Base-by-base conservation (phyloP, 1,140 invertebrate species). In the Drosophila mojavensis region DNA sequence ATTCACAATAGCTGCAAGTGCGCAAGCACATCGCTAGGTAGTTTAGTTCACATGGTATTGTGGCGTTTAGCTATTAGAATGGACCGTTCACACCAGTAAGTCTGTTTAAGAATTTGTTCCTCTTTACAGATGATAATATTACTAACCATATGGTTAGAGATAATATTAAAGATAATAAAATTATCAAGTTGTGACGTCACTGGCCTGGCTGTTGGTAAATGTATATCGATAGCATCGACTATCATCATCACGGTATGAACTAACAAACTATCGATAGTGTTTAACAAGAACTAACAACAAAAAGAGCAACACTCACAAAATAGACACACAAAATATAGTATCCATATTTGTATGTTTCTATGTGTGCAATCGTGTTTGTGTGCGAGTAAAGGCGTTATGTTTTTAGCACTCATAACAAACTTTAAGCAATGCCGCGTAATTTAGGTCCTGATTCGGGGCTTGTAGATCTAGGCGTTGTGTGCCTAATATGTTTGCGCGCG, bases 391-490 rank as follows among this genome's bases (percentile, higher is more conserved):
- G 56, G 43, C 36, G 72, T 63, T 75, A 63, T 69, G 72, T 69
- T 63, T 45, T 65, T 36, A 64, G 36, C 39, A 71, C 36, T 62
- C 60, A 70, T 70, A 69, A 69, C 59, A 63, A 69, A 69, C 17
- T 36, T 30, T 28, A 24, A 68, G 26, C 24, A 65, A 78, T 78
- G 75, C 71, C 75, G 64, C 60, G 60, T 50, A 69, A 56, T 62
- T 69, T 75, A 15, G 66, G 20, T 43, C 30, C 50, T 15, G 67
- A 59, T 43, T 55, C 83, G 33, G 80, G 64, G 2, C 71, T 89
- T 30, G 58, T 89, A 91, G 93, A 94, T 91, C 93, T 94, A 93
- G 93, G 94, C 92, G 91, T 93, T 92, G 93, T 94, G 51, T 94
- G 94, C 78, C 88, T 94, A 54, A 92, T 94, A 70, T 94, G 94